Evolutionary conservation across 53 echinoderm and acorn worm species (phyloP).

Genomic region (Pentamera pediparva): DNA sequence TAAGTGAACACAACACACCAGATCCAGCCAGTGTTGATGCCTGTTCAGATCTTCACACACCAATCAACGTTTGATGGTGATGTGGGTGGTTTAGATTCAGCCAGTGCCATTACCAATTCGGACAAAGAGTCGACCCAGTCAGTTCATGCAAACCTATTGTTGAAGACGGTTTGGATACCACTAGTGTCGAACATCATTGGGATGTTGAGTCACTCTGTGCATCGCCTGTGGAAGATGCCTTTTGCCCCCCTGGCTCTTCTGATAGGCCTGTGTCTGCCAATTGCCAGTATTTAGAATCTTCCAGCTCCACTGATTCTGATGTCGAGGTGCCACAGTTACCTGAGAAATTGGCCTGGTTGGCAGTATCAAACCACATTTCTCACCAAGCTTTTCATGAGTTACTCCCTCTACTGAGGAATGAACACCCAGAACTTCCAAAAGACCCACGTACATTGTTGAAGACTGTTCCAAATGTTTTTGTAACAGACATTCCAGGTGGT

Average conservation of each 20-base stretch:
- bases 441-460: constrained; percentile 50
- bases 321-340: background rate
- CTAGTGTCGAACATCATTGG: too few species aligned
- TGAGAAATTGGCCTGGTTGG: background rate
- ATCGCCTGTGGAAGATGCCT: background rate
- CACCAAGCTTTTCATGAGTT: constrained; percentile 36
- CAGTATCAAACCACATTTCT: constrained; percentile 23
- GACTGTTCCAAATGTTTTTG: constrained; percentile 1
- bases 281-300: background rate
- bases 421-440: constrained; percentile 37
- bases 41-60: too few species aligned
- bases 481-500: constrained; percentile 46
- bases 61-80: too few species aligned
- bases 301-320: background rate
- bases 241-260: background rate
- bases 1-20: too few species aligned
- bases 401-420: constrained; percentile 35
- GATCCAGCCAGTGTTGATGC: too few species aligned
- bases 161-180: too few species aligned
- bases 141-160: too few species aligned
- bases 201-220: too few species aligned
- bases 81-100: background rate
- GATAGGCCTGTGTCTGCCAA: background rate
- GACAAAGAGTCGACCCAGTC: too few species aligned
- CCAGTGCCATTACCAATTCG: too few species aligned